A percentile compares a stretch with the other conserved stretches of the same genome.
These are phyloP conservation scores for Garrulus glandarius DNA, from an alignment of 2,797 vertebrate species.

Conservation along the genomic window DNA sequence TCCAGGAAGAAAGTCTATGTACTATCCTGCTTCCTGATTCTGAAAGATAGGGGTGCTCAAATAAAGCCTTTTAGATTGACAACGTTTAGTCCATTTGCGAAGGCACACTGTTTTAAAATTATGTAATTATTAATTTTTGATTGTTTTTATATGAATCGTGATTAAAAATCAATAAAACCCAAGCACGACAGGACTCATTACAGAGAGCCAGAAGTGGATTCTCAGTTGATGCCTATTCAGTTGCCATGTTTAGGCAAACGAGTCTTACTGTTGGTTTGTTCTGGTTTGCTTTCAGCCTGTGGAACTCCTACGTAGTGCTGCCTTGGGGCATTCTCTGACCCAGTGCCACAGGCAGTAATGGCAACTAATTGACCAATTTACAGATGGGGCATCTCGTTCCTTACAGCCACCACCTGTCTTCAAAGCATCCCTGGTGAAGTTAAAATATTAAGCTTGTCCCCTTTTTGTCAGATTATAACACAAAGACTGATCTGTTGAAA, in stretches of 20 bases:
- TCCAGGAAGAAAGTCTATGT: not conserved
- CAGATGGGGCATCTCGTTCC: not conserved
- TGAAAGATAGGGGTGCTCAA: not conserved
- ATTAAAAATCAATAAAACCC: not conserved
- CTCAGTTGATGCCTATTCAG: not conserved
- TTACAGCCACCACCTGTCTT: not conserved
- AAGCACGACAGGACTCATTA: not conserved
- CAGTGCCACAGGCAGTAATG: not conserved
- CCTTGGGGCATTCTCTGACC: not conserved
- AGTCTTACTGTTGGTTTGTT: not conserved
- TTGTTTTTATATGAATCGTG: not conserved
- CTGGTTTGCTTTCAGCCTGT: not conserved
- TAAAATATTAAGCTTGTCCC: not conserved
- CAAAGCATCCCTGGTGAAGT: not conserved
- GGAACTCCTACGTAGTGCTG: fast-evolving
- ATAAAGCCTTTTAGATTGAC: not conserved
- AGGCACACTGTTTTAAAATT: not conserved
- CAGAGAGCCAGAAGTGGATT: not conserved
- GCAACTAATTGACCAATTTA: fast-evolving
- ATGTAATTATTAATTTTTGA: not conserved
- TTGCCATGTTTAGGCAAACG: not conserved
- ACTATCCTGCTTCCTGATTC: not conserved
- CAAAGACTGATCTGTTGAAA: not conserved
- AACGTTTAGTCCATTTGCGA: not conserved
- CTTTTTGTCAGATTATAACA: not conserved